phyloP scores from a whole-genome alignment of 2,113 vertebrate genomes.

The Serinus canaria region DNA sequence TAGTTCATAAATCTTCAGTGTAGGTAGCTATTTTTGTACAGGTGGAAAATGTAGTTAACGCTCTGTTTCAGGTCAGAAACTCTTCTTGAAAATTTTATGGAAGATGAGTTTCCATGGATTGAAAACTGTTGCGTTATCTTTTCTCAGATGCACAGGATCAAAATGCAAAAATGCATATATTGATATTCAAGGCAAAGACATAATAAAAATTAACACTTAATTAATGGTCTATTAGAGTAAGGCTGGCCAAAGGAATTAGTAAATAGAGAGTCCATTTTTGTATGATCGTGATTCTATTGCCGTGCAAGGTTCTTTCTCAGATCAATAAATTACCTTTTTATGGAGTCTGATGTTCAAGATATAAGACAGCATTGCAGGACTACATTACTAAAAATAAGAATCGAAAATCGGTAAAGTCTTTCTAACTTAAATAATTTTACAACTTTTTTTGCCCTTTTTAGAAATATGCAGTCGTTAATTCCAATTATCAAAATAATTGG shows the following conservation, averaged over 20 bases:
- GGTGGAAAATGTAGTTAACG: background rate
- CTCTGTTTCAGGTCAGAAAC: background rate
- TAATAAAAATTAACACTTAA: background rate
- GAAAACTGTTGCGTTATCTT: background rate
- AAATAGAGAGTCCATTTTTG: background rate
- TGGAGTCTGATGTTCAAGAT: background rate
- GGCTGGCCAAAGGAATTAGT: background rate
- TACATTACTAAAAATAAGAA: background rate
- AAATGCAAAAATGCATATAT: background rate
- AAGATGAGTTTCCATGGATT: background rate
- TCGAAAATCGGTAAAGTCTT: background rate
- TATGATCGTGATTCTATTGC: background rate
- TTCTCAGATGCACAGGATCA: background rate
- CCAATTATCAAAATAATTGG: background rate
- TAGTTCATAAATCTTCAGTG: background rate
- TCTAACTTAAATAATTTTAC: background rate
- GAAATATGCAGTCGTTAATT: background rate
- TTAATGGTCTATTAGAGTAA: background rate
- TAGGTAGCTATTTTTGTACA: background rate
- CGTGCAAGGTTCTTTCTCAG: background rate
- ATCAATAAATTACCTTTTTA: background rate
- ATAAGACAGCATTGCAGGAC: background rate
- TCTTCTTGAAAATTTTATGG: background rate
- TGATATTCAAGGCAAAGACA: background rate
- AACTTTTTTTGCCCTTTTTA: background rate